Base-by-base conservation (phyloP, 2,888 invertebrate species). In the Matsumyia berberina region DNA sequence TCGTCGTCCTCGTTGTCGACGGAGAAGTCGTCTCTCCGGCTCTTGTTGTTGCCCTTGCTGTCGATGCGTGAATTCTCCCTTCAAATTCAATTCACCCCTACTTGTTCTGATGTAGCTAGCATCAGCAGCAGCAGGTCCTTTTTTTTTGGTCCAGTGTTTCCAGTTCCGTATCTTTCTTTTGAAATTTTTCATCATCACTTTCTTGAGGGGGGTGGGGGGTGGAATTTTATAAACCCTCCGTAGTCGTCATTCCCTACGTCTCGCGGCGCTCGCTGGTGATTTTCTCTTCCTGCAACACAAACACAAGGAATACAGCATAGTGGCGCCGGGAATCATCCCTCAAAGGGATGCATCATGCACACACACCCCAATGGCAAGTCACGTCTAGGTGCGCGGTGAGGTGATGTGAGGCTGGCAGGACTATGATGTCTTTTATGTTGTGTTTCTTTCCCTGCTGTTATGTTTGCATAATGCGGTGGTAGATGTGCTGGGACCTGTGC, bases 241-340 rank as follows among this genome's bases (percentile, higher is more conserved):
- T n/a, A n/a, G n/a, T n/a, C n/a, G n/a, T 67, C 19, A 39, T 57
- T 42, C 19, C 39, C 51, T 31, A 9, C 64, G 7, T 53, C 39
- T 12, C n/a, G n/a, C n/a, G n/a, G n/a, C 17, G 11, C 24, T 0
- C 12, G 39, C 17, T 31, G 12, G 60, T 70, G 72, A 46, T 33
- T 35, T 73, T 53, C 57, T 67, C 8, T 72, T 72, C 55, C 70
- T 77, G 72, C 72, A 31, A 53, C 31, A 53, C 67, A 69, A 49
- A 67, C 67, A 73, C 60, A 67, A 62, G 55, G 37, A 74, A 46
- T 42, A 55, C 57, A 73, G 55, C 73, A 57, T 79, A 79, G 55
- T 83, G 83, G 83, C 83, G 83, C 83, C 83, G 83, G 64, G 79
- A 69, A 79, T 73, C 62, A 69, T 74, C 67, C 73, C 83, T 79